These are phyloP conservation scores for Tinamus major DNA, from an alignment of 2,797 vertebrate genomes.

Conservation along the genomic window DNA sequence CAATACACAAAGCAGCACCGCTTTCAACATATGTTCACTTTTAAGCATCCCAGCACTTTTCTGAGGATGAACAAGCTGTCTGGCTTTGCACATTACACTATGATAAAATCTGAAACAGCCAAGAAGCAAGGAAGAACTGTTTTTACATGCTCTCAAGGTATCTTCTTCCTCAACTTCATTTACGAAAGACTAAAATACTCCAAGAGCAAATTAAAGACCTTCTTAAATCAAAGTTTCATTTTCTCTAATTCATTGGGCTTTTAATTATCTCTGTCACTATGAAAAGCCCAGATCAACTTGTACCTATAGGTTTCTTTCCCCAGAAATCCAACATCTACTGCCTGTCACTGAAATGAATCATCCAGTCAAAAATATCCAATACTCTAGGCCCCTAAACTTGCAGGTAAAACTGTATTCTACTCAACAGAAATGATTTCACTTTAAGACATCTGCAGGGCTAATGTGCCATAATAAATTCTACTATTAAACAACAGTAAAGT, in stretches of 20 bases:
- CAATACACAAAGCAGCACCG: slow-evolving; percentile 13
- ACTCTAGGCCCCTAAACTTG: slow-evolving; percentile 47
- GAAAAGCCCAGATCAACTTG: slow-evolving; percentile 41
- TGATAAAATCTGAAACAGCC: background rate
- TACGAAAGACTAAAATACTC: background rate
- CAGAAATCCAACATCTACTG: background rate
- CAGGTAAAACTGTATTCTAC: slow-evolving; percentile 64
- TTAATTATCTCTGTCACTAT: background rate
- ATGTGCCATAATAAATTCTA: slow-evolving; percentile 88
- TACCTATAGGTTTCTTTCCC: no score
- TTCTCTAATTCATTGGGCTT: background rate
- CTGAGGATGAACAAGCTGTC: background rate
- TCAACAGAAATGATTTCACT: slow-evolving; percentile 82
- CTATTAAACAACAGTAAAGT: slow-evolving; percentile 92
- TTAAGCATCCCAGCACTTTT: slow-evolving; percentile 55
- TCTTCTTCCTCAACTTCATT: background rate
- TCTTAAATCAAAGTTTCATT: background rate
- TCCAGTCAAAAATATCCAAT: slow-evolving; percentile 47
- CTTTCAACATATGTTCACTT: background rate
- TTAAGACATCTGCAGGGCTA: slow-evolving; percentile 93
- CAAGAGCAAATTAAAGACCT: background rate
- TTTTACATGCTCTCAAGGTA: slow-evolving; percentile 8
- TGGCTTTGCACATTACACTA: slow-evolving; percentile 1
- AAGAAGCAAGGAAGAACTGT: slow-evolving; percentile 26
- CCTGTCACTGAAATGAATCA: slow-evolving; percentile 44